Evolutionary conservation across 2,888 invertebrate species (phyloP).

Genomic region (Eristalis tenax): DNA sequence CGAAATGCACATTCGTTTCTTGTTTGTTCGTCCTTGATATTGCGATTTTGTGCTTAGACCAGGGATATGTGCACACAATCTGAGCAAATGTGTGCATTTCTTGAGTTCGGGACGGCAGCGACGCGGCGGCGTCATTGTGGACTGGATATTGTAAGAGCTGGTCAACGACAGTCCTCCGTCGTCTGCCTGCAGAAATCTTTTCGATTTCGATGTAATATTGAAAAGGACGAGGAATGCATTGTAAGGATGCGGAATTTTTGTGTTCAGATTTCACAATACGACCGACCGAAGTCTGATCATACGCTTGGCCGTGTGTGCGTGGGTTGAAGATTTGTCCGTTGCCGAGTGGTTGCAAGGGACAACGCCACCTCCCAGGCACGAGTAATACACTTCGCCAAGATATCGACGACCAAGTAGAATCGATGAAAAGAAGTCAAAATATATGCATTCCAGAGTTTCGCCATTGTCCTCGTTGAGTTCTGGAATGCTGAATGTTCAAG

Average conservation of each 20-base stretch:
- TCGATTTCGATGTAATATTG: constrained; percentile 35
- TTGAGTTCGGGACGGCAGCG: not conserved
- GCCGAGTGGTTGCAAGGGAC: constrained; percentile 4
- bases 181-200: not conserved
- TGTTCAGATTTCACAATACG: constrained; percentile 4
- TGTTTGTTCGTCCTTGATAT: constrained; percentile 67
- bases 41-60: constrained; percentile 58
- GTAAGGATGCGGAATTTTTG: constrained; percentile 34
- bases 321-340: not conserved
- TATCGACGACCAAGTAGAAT: constrained; percentile 16
- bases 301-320: not conserved
- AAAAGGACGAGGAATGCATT: constrained; percentile 31
- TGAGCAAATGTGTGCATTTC: constrained; percentile 56
- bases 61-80: constrained; percentile 53
- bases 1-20: constrained; percentile 67
- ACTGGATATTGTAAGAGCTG: constrained; percentile 23
- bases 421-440: constrained; percentile 44
- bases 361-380: not conserved
- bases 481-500: constrained; percentile 23
- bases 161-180: constrained; percentile 22
- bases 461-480: not conserved
- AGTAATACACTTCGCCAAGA: constrained; percentile 6
- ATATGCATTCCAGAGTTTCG: constrained; percentile 34
- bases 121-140: not conserved
- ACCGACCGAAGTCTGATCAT: not conserved